Conservation (phyloP, 1,140 invertebrate genomes). For the Cataglyphis hispanica region DNA sequence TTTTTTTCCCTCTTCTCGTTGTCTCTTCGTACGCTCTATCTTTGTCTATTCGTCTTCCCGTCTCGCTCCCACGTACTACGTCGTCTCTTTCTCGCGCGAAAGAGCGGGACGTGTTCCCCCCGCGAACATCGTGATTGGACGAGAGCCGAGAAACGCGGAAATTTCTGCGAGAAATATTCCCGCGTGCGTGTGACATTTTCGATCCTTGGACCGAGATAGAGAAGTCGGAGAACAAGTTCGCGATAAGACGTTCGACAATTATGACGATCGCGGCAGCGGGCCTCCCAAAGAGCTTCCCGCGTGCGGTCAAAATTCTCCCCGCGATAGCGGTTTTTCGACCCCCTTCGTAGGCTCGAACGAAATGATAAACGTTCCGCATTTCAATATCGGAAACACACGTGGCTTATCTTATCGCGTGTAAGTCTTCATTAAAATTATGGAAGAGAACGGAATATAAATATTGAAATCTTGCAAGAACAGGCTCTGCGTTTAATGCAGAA, state of each 20-base stretch:
- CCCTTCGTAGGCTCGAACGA: neutral
- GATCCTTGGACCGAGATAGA: neutral
- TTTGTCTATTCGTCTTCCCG: slow-evolving; percentile 19
- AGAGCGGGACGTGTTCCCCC: no score
- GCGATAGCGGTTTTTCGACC: slow-evolving; percentile 43
- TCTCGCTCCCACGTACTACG: neutral
- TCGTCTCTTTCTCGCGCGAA: slow-evolving; percentile 34
- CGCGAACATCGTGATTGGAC: slow-evolving; percentile 47
- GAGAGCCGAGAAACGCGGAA: slow-evolving; percentile 30
- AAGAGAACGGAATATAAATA: slow-evolving; percentile 30
- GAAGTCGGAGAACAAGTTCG: no score
- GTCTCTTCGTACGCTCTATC: neutral
- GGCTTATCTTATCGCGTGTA: slow-evolving; percentile 41
- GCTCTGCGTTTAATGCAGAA: neutral
- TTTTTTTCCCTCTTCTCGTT: slow-evolving; percentile 7
- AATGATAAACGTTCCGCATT: slow-evolving; percentile 32
- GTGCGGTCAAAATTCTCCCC: slow-evolving; percentile 18
- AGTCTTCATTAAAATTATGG: slow-evolving; percentile 23
- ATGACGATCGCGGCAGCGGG: neutral
- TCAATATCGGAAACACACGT: slow-evolving; percentile 27
- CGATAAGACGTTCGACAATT: neutral
- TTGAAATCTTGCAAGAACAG: slow-evolving; percentile 11
- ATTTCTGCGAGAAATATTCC: slow-evolving; percentile 60
- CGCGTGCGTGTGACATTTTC: slow-evolving; percentile 22
- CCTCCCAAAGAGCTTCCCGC: neutral